These are phyloP conservation scores for Lampris megalopsis DNA, from an alignment of 2,113 vertebrate species.

Conservation along the genomic window DNA sequence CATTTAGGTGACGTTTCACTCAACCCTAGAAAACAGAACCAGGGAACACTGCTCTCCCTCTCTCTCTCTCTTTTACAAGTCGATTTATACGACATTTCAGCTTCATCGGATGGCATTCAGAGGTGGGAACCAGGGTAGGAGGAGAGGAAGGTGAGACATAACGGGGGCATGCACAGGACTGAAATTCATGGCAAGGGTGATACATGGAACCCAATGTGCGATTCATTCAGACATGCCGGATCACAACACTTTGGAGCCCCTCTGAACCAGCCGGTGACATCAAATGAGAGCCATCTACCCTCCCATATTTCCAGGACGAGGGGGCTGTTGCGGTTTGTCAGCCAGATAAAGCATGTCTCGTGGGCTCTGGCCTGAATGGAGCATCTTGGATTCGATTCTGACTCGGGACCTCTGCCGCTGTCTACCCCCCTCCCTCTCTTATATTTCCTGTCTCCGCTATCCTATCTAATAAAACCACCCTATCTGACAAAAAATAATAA, in stretches of 20 bases:
- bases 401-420: no score
- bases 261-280: no score
- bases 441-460: no score
- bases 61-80: slow-evolving; percentile 28
- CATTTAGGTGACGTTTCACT: slow-evolving; percentile 77
- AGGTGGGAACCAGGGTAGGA: neutral
- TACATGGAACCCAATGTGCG: neutral
- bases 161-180: neutral
- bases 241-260: neutral
- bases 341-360: no score
- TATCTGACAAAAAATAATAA: no score
- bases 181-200: neutral
- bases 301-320: no score
- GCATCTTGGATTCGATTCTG: no score
- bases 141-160: neutral
- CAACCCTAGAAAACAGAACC: slow-evolving; percentile 53
- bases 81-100: slow-evolving; percentile 20
- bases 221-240: neutral
- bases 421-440: no score
- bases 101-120: slow-evolving; percentile 36
- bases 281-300: no score
- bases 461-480: no score
- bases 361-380: no score
- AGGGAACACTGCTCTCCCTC: slow-evolving; percentile 43
- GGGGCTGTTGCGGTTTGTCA: no score